These are phyloP conservation scores for Epirrhoe alternata DNA, from an alignment of 2,888 invertebrate genomes.

Conservation along the genomic window DNA sequence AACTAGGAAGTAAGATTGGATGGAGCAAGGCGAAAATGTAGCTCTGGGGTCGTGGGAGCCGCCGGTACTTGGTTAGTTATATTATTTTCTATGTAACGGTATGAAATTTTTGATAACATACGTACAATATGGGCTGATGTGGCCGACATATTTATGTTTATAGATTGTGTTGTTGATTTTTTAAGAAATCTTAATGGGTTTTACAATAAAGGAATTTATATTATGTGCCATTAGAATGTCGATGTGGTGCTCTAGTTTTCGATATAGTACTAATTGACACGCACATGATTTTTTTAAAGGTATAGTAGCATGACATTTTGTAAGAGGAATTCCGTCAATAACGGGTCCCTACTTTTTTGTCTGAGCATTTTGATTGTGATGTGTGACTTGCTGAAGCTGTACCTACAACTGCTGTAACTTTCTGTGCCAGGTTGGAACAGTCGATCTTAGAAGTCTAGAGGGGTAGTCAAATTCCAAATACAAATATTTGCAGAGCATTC, in stretches of 20 bases:
- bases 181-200: neutral
- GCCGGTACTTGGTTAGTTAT: constrained; percentile 74
- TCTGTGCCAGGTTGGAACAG: no score
- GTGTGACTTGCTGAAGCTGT: no score
- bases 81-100: constrained; percentile 74
- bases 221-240: neutral
- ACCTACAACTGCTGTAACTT: no score
- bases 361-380: no score
- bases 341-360: no score
- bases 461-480: no score
- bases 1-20: constrained; percentile 81
- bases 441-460: no score
- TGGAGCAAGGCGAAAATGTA: constrained; percentile 78
- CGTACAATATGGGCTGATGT: constrained; percentile 48
- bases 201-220: neutral
- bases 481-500: no score
- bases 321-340: no score
- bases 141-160: constrained; percentile 19
- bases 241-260: neutral
- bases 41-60: constrained; percentile 81
- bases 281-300: no score
- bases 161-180: neutral
- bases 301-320: no score
- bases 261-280: neutral
- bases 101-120: constrained; percentile 73